Evolutionary conservation across 2,888 invertebrate species (phyloP).

Genomic region (Synanthedon formicaeformis): DNA sequence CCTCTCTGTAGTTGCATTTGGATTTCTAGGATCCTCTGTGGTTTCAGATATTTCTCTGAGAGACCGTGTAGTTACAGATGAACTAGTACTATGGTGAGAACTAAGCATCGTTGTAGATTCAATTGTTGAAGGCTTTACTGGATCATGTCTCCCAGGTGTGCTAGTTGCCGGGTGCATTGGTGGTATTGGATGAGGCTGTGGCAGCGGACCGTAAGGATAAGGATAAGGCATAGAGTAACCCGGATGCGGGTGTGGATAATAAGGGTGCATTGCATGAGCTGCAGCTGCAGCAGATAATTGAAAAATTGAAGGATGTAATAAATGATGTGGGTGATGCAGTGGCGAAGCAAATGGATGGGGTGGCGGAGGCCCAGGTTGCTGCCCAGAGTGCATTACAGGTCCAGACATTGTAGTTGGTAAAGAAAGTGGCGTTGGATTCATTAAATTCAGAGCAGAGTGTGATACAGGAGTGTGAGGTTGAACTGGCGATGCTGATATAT

Average conservation of each 20-base stretch:
- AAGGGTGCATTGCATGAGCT: slow-evolving; percentile 77
- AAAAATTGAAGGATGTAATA: slow-evolving; percentile 75
- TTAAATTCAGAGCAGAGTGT: slow-evolving; percentile 74
- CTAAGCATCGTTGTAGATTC: slow-evolving; percentile 78
- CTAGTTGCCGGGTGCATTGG: slow-evolving; percentile 71
- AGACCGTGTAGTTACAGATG: slow-evolving; percentile 77
- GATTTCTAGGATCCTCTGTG: slow-evolving; percentile 56
- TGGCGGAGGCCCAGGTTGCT: slow-evolving; percentile 77
- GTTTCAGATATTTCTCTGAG: slow-evolving; percentile 72
- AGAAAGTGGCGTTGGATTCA: slow-evolving; percentile 71
- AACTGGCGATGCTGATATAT: slow-evolving; percentile 62
- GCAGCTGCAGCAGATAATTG: slow-evolving; percentile 72
- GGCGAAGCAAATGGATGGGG: slow-evolving; percentile 76
- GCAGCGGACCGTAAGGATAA: slow-evolving; percentile 79
- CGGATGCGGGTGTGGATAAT: slow-evolving; percentile 77
- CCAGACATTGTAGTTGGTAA: slow-evolving; percentile 76
- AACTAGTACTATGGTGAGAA: slow-evolving; percentile 78
- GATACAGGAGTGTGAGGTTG: slow-evolving; percentile 61
- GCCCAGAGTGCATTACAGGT: slow-evolving; percentile 80
- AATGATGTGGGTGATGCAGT: slow-evolving; percentile 79
- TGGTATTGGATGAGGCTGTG: slow-evolving; percentile 80
- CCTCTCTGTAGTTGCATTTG: slow-evolving; percentile 64
- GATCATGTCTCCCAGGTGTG: slow-evolving; percentile 58
- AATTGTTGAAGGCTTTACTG: slow-evolving; percentile 64
- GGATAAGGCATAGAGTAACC: slow-evolving; percentile 78